Conservation (phyloP, 1,140 invertebrate species). For the Lepidurus apus region DNA sequence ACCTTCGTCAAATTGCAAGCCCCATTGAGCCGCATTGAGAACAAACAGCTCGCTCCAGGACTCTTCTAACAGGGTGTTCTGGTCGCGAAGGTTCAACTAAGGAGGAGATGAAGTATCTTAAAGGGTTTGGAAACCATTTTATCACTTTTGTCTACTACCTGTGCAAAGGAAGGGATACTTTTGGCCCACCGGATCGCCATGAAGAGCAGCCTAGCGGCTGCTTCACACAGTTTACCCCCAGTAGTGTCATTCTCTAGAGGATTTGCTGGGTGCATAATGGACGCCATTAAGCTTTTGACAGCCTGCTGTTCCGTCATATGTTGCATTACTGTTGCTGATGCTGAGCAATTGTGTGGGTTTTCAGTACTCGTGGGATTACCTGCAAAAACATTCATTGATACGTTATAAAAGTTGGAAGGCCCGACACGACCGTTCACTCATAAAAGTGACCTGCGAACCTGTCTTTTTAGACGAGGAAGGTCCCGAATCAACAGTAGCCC, state of each 20-base stretch:
- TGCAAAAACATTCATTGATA: neutral
- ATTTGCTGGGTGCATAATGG: slow-evolving; percentile 29
- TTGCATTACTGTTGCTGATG: neutral
- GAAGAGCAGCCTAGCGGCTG: slow-evolving; percentile 69
- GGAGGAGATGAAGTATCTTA: slow-evolving; percentile 32
- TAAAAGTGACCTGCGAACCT: neutral
- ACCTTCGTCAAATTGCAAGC: slow-evolving; percentile 66
- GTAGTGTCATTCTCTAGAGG: slow-evolving; percentile 33
- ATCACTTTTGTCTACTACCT: slow-evolving; percentile 46
- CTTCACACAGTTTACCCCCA: slow-evolving; percentile 62
- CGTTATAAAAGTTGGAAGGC: neutral
- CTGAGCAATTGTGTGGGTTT: neutral
- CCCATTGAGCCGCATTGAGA: slow-evolving; percentile 71
- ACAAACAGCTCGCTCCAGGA: slow-evolving; percentile 82
- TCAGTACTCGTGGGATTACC: neutral
- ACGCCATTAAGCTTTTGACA: neutral
- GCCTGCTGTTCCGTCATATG: neutral
- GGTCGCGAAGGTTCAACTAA: slow-evolving; percentile 64
- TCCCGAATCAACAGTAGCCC: slow-evolving; percentile 31
- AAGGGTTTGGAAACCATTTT: neutral
- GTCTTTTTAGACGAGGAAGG: neutral
- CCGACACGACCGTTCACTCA: too few relatives aligned
- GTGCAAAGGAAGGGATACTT: slow-evolving; percentile 65
- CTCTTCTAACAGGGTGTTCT: slow-evolving; percentile 64
- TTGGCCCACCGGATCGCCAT: slow-evolving; percentile 69